Conservation (phyloP, 2,888 invertebrate species). For the Dioctria rufipes region DNA sequence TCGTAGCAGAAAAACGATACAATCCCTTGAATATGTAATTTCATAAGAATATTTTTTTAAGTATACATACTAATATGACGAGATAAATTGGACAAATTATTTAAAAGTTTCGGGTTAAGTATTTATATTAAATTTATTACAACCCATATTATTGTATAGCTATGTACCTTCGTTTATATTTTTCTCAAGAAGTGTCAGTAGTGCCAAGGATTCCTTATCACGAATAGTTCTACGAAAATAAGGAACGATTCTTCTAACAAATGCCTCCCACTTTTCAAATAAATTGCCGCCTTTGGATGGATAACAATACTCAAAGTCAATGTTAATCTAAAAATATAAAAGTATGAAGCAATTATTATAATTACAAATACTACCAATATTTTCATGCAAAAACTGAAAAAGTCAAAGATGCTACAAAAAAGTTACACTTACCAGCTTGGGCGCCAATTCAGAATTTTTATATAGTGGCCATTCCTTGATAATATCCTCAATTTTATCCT, state of each 20-base stretch:
- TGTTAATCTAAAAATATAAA: not conserved
- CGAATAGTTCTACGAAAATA: not conserved
- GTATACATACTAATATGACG: too few species aligned
- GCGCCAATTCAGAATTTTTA: not conserved
- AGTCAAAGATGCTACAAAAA: not conserved
- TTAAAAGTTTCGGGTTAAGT: not conserved
- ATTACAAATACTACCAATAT: not conserved
- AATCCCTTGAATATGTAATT: constrained; percentile 14
- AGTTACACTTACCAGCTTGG: constrained; percentile 13
- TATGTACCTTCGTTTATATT: constrained; percentile 19
- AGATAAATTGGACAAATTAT: too few species aligned
- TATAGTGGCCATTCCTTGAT: constrained; percentile 1
- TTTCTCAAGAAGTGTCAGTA: not conserved
- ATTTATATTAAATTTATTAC: not conserved
- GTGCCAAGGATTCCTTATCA: not conserved
- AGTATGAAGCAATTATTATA: not conserved
- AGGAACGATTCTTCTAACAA: not conserved
- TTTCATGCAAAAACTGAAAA: not conserved
- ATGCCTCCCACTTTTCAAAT: constrained; percentile 3
- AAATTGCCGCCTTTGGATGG: not conserved
- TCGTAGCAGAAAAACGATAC: not conserved
- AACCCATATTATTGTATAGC: not conserved
- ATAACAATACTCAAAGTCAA: constrained; percentile 1
- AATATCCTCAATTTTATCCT: not conserved
- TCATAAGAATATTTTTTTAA: too few species aligned